A percentile compares a stretch with the other conserved stretches of the same genome.
These are phyloP conservation scores for Saturnia japonica DNA, from an alignment of 2,888 invertebrate genomes.

Conservation along the genomic window DNA sequence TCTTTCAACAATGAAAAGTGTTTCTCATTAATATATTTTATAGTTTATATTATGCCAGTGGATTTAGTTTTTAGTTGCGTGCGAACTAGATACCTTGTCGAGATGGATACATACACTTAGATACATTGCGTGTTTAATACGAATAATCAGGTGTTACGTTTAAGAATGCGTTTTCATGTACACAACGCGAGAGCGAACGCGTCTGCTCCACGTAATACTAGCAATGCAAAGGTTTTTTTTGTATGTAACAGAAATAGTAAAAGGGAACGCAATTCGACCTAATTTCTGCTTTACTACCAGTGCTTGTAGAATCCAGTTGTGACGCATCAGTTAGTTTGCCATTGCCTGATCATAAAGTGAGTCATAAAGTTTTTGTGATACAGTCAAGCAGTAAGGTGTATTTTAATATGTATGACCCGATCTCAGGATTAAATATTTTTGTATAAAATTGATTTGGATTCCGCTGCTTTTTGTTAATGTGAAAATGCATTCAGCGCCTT, in stretches of 20 bases:
- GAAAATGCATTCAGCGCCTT: neutral
- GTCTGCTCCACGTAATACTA: neutral
- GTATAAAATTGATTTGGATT: neutral
- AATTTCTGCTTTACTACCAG: neutral
- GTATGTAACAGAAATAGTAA: neutral
- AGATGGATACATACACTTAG: neutral
- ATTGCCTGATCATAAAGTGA: neutral
- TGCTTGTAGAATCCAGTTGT: neutral
- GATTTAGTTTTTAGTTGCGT: neutral
- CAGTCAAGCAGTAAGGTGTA: neutral
- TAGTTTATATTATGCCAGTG: neutral
- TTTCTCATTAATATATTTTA: neutral
- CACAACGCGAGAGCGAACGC: neutral
- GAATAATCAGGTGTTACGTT: conserved; percentile 9
- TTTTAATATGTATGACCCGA: too few species aligned
- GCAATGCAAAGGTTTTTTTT: neutral
- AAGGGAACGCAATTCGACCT: neutral
- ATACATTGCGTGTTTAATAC: conserved; percentile 6
- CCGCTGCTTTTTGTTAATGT: neutral
- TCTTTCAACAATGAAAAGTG: too few species aligned
- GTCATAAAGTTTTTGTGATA: neutral
- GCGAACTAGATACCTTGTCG: neutral
- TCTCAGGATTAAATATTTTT: too few species aligned
- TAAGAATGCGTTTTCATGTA: neutral
- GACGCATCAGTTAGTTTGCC: neutral